phyloP scores from a whole-genome alignment of 2,113 vertebrate genomes.

The Apistogramma diplotaenia region DNA sequence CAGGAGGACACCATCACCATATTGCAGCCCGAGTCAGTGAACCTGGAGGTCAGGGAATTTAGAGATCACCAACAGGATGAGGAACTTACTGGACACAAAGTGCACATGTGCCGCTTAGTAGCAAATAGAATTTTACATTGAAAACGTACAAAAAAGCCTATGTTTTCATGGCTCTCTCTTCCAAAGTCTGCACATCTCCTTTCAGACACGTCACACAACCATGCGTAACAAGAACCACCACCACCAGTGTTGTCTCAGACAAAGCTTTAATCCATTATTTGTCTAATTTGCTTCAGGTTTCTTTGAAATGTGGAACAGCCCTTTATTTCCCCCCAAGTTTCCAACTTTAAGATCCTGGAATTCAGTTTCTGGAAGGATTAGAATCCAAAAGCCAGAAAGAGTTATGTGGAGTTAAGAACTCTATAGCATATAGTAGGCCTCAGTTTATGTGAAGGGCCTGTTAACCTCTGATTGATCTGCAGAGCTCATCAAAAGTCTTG shows the following conservation, averaged over 20 bases:
- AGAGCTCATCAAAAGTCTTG: conserved; percentile 65
- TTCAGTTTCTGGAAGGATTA: neutral
- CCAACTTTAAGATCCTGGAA: neutral
- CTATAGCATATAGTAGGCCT: conserved; percentile 43
- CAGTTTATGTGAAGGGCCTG: conserved; percentile 45
- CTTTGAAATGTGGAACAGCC: neutral
- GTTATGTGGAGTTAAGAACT: conserved; percentile 16
- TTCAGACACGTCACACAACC: neutral
- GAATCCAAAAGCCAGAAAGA: neutral
- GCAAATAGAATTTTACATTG: neutral
- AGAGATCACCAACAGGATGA: neutral
- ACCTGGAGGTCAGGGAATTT: neutral
- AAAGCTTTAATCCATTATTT: conserved; percentile 15
- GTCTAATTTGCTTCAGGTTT: conserved; percentile 3
- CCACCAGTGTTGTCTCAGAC: neutral
- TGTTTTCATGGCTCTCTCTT: neutral
- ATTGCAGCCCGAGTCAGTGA: neutral
- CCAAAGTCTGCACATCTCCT: neutral
- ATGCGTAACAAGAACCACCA: neutral
- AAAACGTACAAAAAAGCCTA: neutral
- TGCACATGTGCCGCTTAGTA: neutral
- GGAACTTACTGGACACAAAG: neutral
- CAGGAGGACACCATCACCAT: neutral
- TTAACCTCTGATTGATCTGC: conserved; percentile 66
- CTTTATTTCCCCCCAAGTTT: neutral